Evolutionary conservation across 2,888 invertebrate genomes (phyloP).

Genomic region (Protophormia terraenovae): DNA sequence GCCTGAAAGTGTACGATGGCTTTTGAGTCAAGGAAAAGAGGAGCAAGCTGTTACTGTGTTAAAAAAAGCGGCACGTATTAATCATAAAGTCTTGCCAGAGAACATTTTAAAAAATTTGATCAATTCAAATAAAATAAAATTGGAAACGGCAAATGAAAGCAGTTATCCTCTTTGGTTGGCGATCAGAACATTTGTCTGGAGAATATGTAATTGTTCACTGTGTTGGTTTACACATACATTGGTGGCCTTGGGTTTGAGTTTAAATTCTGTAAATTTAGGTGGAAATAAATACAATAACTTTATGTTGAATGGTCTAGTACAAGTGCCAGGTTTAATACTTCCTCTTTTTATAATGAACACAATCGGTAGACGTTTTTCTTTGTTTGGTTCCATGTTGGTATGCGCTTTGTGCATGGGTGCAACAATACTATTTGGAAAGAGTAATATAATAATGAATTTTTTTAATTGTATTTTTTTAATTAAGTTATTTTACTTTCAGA

Average conservation of each 20-base stretch:
- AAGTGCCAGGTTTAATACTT: conserved; percentile 87
- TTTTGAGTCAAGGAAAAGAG: conserved; percentile 84
- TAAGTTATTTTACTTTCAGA: conserved; percentile 66
- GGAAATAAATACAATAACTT: conserved; percentile 91
- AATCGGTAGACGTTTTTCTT: conserved; percentile 85
- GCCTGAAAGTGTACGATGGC: conserved; percentile 90
- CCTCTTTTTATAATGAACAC: conserved; percentile 85
- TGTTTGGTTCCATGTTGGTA: conserved; percentile 84
- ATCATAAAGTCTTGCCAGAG: conserved; percentile 77
- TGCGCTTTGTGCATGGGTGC: conserved; percentile 82
- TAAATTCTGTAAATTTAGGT: conserved; percentile 88
- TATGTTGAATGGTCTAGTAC: conserved; percentile 83
- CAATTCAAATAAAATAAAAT: conserved; percentile 71
- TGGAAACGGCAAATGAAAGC: conserved; percentile 72
- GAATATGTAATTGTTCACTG: conserved; percentile 85
- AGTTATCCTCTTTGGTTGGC: conserved; percentile 74
- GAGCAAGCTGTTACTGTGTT: conserved; percentile 84
- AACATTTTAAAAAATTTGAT: conserved; percentile 72
- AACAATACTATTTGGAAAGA: conserved; percentile 74
- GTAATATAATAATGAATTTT: conserved; percentile 65
- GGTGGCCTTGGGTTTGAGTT: conserved; percentile 90
- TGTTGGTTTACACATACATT: conserved; percentile 91
- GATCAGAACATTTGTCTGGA: conserved; percentile 72
- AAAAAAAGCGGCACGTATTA: conserved; percentile 84
- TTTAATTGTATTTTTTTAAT: background rate